These are phyloP conservation scores for Synanthedon formicaeformis DNA, from an alignment of 2,888 invertebrate genomes.

Conservation along the genomic window DNA sequence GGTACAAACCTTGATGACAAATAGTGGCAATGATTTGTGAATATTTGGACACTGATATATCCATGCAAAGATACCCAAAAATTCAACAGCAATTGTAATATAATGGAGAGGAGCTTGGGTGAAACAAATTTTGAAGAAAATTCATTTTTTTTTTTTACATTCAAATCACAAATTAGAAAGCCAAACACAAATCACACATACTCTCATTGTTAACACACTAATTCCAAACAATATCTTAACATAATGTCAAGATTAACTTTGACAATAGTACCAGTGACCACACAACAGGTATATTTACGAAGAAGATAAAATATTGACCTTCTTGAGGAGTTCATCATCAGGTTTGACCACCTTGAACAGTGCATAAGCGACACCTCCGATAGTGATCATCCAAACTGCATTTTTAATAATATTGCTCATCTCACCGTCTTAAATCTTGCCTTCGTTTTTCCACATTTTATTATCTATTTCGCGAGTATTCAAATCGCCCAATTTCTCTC, in stretches of 20 bases:
- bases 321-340: conserved; percentile 65
- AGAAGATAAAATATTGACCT: conserved; percentile 42
- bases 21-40: background rate
- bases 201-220: background rate
- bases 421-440: conserved; percentile 60
- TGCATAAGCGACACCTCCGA: conserved; percentile 72
- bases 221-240: background rate
- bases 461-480: conserved; percentile 68
- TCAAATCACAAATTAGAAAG: background rate
- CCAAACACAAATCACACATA: background rate
- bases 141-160: no score
- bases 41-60: background rate
- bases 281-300: conserved; percentile 2
- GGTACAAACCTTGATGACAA: conserved; percentile 40
- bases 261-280: conserved; percentile 1
- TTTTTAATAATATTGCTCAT: conserved; percentile 62
- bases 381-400: conserved; percentile 71
- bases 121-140: no score
- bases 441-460: conserved; percentile 67
- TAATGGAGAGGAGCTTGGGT: no score
- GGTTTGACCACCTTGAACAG: conserved; percentile 69
- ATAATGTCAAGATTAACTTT: no score
- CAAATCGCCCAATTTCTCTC: conserved; percentile 71
- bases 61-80: background rate
- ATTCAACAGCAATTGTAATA: background rate